phyloP scores from a whole-genome alignment of 2,888 invertebrate genomes.

The Epirrita christyi region DNA sequence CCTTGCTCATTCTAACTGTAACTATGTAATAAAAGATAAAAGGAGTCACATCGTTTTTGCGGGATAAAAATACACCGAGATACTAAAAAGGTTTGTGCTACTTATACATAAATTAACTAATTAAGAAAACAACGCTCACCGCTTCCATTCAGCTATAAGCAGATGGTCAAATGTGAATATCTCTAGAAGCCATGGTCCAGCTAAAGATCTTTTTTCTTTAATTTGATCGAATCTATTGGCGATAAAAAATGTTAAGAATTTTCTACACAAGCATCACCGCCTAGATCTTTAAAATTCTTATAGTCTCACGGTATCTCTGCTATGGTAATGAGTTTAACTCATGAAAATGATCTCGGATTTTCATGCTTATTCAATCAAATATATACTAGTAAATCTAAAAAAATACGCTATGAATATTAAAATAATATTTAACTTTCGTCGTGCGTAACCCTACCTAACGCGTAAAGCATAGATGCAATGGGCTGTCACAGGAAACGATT shows the following conservation, averaged over 20 bases:
- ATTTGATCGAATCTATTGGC: not conserved
- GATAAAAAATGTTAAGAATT: not conserved
- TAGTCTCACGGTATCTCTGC: constrained; percentile 4
- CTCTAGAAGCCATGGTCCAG: not conserved
- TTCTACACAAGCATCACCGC: constrained; percentile 3
- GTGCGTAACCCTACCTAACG: constrained; percentile 39
- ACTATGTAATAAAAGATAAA: constrained; percentile 40
- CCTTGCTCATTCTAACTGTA: constrained; percentile 60
- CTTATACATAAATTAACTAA: constrained; percentile 64
- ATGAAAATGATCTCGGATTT: constrained; percentile 57
- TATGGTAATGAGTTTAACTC: constrained; percentile 10
- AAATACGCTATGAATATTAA: constrained; percentile 13
- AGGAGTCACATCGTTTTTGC: constrained; percentile 40
- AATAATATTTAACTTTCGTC: constrained; percentile 1
- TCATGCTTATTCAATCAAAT: constrained; percentile 14
- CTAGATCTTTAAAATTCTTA: constrained; percentile 15
- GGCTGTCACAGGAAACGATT: constrained; percentile 71
- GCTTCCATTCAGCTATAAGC: constrained; percentile 60
- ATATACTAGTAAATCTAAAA: not conserved
- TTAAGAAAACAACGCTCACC: constrained; percentile 43
- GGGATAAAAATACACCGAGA: constrained; percentile 51
- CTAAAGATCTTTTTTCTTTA: too few relatives aligned
- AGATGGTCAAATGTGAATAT: not conserved
- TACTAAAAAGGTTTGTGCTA: constrained; percentile 60
- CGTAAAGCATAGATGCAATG: constrained; percentile 61